Evolutionary conservation across 1,140 invertebrate species (phyloP), one percentile per base, ranked within the genome.

Genomic region (Phortica variegata): DNA sequence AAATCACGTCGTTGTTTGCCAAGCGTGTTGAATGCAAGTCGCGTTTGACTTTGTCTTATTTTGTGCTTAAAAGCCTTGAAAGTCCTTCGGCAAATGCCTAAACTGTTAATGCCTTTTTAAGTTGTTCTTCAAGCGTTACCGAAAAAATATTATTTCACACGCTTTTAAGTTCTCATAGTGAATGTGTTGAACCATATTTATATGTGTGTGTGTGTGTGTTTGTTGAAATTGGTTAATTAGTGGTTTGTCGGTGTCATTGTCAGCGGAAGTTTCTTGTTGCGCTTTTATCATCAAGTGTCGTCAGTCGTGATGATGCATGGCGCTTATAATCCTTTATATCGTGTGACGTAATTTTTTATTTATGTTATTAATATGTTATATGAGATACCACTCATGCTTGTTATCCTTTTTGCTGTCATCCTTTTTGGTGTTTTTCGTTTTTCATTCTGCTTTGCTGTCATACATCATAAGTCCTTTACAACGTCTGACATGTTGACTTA

Each of bases 1-100:
- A 60, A 66, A 68, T 68, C 63, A 68, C 63, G 63, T 68, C 63
- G 57, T n/a, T n/a, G n/a, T n/a, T n/a, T n/a, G n/a, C n/a, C 60
- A 69, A 54, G 58, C 63, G 63, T 68, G 63, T 56, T 53, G 47
- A 54, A 47, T 58, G 56, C 54, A 63, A 41, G 63, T 58, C 68
- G 63, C 60, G 63, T 63, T 69, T 68, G 33, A 34, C 4, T 34
- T 10, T 10, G 33, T 7, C 10, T 15, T 16, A 32, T 44, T 58
- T 52, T 56, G 40, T 40, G 3, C 10, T 16, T 17, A n/a, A n/a
- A n/a, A n/a, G n/a, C n/a, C n/a, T n/a, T n/a, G n/a, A n/a, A n/a
- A n/a, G n/a, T n/a, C n/a, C n/a, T n/a, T n/a, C n/a, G n/a, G 26
- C 20, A 39, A 47, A 21, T 33, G 29, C 13, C 5, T 2, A 29